Conservation (phyloP, 2,888 invertebrate genomes). For the Cosmia trapezina region DNA sequence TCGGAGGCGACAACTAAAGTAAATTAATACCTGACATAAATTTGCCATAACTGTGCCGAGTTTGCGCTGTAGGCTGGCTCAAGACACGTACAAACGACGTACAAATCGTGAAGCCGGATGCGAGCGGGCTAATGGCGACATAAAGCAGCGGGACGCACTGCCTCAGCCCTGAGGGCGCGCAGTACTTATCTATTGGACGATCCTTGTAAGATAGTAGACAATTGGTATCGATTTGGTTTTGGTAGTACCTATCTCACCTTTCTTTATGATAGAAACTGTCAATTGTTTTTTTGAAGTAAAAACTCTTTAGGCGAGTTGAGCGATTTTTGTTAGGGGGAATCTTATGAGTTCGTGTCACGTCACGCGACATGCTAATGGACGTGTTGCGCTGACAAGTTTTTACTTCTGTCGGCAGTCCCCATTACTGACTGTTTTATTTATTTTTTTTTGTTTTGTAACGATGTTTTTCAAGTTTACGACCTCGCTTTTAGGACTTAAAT, state of each 20-base stretch:
- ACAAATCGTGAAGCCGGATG: constrained; percentile 85
- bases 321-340: no score
- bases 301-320: no score
- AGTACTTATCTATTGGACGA: constrained; percentile 82
- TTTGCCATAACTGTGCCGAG: constrained; percentile 88
- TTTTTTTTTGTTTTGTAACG: not conserved
- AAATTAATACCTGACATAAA: constrained; percentile 91
- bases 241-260: constrained; percentile 20
- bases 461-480: no score
- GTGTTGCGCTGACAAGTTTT: no score
- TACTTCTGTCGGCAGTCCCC: no score
- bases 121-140: constrained; percentile 80
- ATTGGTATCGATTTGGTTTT: constrained; percentile 70
- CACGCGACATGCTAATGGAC: no score
- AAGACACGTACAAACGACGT: constrained; percentile 84
- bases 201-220: constrained; percentile 62
- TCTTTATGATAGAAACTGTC: not conserved
- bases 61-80: constrained; percentile 80
- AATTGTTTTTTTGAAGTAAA: not conserved
- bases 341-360: no score
- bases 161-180: constrained; percentile 71
- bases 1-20: constrained; percentile 84
- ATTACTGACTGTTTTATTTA: no score
- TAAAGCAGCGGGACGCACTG: constrained; percentile 83
- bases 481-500: no score